phyloP scores from a whole-genome alignment of 2,888 invertebrate species.

The Dasypolia templi region DNA sequence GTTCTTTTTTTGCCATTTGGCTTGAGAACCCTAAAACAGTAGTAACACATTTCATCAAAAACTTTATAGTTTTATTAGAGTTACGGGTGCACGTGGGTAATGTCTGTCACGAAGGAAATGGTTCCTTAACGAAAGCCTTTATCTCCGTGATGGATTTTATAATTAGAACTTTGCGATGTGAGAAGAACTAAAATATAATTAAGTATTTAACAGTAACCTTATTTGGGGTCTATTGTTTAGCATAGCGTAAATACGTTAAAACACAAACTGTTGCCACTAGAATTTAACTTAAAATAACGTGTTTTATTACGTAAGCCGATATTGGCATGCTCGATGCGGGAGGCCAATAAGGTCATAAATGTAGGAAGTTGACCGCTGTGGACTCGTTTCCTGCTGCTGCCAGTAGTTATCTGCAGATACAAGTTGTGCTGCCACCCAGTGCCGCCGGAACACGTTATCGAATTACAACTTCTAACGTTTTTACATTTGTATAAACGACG shows the following conservation, averaged over 20 bases:
- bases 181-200: neutral
- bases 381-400: conserved; percentile 50
- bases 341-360: conserved; percentile 29
- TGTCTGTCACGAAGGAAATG: neutral
- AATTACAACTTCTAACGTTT: conserved; percentile 7
- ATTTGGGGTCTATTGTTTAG: neutral
- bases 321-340: conserved; percentile 32
- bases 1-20: neutral
- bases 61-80: neutral
- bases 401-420: conserved; percentile 41
- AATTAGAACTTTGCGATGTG: neutral
- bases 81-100: neutral
- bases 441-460: conserved; percentile 37
- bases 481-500: conserved; percentile 3
- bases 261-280: conserved; percentile 14
- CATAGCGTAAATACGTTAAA: neutral
- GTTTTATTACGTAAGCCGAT: conserved; percentile 16
- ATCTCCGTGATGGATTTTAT: neutral
- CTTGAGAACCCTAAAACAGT: neutral
- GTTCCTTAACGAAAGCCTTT: no score
- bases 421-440: neutral
- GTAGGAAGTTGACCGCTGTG: conserved; percentile 48
- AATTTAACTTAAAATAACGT: conserved; percentile 23
- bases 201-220: no score
- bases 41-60: neutral